Conservation (phyloP, 2,113 vertebrate species). For the Aix galericulata region DNA sequence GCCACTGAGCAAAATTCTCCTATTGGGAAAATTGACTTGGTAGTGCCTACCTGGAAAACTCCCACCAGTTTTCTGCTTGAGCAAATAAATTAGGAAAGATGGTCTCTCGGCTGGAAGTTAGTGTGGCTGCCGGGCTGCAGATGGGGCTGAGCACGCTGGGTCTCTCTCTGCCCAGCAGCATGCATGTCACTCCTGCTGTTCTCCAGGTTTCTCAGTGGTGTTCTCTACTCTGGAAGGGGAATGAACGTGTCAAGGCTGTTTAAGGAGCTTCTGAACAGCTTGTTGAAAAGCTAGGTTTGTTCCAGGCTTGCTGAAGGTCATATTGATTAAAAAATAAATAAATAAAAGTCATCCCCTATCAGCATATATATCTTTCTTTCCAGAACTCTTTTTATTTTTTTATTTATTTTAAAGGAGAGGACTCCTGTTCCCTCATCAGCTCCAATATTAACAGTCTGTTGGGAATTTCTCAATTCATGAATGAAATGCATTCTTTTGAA, state of each 20-base stretch:
- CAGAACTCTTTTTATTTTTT: not conserved
- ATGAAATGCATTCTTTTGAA: not conserved
- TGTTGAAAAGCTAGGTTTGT: not conserved
- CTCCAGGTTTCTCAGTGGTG: not conserved
- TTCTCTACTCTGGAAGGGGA: not conserved
- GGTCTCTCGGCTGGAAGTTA: rapidly evolving
- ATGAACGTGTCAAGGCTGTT: not conserved
- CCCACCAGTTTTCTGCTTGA: not conserved
- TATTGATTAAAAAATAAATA: not conserved
- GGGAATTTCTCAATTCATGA: not conserved
- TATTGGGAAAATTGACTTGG: rapidly evolving
- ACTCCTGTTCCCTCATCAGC: not conserved
- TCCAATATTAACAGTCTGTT: not conserved
- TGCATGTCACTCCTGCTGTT: not conserved
- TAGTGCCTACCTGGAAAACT: not conserved
- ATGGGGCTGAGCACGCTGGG: not conserved
- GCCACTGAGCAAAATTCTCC: not conserved
- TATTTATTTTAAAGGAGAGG: not conserved
- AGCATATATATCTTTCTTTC: not conserved
- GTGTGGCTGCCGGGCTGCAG: not conserved
- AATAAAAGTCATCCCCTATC: not conserved
- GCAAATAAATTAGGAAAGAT: not conserved
- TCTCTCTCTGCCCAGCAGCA: not conserved
- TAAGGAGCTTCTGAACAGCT: not conserved
- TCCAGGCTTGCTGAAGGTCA: not conserved